Evolutionary conservation across 1,140 invertebrate genomes (phyloP).

Genomic region (Scylla paramamosain): DNA sequence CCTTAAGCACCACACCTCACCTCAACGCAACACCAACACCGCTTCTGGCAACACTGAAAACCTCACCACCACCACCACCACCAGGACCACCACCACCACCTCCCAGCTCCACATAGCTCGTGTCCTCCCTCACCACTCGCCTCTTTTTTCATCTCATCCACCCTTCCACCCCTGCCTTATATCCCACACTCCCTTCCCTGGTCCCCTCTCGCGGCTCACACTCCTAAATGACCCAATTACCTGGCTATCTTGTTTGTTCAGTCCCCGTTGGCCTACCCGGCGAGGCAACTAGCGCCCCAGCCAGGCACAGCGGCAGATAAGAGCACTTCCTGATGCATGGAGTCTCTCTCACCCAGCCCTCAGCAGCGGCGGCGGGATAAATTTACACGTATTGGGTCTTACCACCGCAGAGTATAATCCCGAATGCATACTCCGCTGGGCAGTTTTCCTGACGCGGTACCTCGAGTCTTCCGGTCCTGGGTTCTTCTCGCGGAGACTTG

Average conservation of each 20-base stretch:
- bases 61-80: neutral
- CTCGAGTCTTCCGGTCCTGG: too few species aligned
- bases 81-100: neutral
- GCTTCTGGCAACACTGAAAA: neutral
- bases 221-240: conserved; percentile 74
- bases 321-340: neutral
- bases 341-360: neutral
- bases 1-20: too few species aligned
- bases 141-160: conserved; percentile 13
- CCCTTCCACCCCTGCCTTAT: neutral
- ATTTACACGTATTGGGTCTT: conserved; percentile 15
- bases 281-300: conserved; percentile 26
- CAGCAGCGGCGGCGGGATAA: neutral
- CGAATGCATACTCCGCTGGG: neutral
- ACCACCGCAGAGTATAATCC: neutral
- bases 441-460: too few species aligned
- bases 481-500: too few species aligned
- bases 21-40: too few species aligned
- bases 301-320: neutral
- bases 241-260: conserved; percentile 73
- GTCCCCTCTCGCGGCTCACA: conserved; percentile 58
- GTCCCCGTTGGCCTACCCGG: conserved; percentile 65
- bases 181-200: neutral
- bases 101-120: neutral
- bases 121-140: neutral